phyloP scores from a whole-genome alignment of 2,113 vertebrate genomes.

The Chloropsis cyanopogon region DNA sequence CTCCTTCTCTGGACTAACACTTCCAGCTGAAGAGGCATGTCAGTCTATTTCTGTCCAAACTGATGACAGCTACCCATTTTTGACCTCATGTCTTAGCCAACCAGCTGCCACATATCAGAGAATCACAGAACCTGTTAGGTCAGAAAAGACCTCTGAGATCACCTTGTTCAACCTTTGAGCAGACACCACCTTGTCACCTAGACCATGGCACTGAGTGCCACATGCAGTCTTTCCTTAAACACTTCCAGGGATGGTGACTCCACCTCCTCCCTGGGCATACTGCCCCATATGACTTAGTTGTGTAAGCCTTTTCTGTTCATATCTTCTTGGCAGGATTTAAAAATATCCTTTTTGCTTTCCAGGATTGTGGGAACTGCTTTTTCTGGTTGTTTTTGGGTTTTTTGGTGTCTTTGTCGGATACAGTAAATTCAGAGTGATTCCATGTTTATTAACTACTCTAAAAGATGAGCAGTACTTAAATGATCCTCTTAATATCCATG shows the following conservation, averaged over 20 bases:
- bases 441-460: background rate
- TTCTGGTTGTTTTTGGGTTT: too few species aligned
- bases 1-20: background rate
- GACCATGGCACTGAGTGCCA: background rate
- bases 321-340: background rate
- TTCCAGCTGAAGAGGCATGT: background rate
- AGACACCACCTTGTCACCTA: background rate
- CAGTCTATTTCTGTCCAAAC: background rate
- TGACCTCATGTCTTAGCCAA: background rate
- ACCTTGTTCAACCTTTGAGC: accelerated
- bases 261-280: background rate
- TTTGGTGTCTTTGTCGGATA: background rate
- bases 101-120: background rate
- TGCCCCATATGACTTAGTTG: background rate
- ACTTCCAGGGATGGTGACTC: background rate
- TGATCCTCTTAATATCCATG: background rate
- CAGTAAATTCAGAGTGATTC: background rate
- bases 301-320: background rate
- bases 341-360: background rate
- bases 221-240: background rate
- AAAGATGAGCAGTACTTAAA: background rate
- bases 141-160: background rate
- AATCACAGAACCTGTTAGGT: background rate
- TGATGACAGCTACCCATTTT: background rate
- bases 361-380: background rate